phyloP scores from a whole-genome alignment of 2,888 invertebrate species.

The Torymus aiolomorphi region DNA sequence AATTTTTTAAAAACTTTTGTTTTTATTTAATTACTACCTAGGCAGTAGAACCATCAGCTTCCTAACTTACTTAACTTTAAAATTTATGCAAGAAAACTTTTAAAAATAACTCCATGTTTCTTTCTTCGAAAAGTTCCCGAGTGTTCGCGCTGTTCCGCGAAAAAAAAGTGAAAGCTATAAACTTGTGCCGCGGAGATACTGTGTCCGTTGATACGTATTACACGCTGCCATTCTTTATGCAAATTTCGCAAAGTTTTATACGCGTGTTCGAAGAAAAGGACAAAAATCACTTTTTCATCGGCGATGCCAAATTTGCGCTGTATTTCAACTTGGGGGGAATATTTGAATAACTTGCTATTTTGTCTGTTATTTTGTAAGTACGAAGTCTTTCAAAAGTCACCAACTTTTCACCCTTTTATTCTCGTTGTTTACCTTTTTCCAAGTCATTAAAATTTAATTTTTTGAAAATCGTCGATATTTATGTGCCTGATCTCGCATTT shows the following conservation, averaged over 20 bases:
- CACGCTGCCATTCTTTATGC: conserved; percentile 37
- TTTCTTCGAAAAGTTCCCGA: conserved; percentile 1
- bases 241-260: conserved; percentile 35
- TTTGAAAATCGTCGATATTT: too few species aligned
- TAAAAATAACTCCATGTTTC: neutral
- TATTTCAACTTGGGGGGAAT: conserved; percentile 11
- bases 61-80: neutral
- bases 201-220: conserved; percentile 25
- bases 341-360: conserved; percentile 3
- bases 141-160: conserved; percentile 1
- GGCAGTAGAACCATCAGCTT: too few species aligned
- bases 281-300: conserved; percentile 32
- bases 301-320: conserved; percentile 43
- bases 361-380: neutral
- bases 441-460: too few species aligned
- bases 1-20: too few species aligned
- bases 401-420: too few species aligned
- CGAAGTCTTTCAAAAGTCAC: too few species aligned
- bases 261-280: conserved; percentile 8
- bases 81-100: neutral
- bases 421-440: too few species aligned
- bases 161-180: conserved; percentile 15
- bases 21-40: too few species aligned
- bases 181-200: conserved; percentile 24
- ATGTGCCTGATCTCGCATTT: too few species aligned